Base-by-base conservation (phyloP, 2,888 invertebrate genomes). In the Disparrhopalites patrizii region DNA sequence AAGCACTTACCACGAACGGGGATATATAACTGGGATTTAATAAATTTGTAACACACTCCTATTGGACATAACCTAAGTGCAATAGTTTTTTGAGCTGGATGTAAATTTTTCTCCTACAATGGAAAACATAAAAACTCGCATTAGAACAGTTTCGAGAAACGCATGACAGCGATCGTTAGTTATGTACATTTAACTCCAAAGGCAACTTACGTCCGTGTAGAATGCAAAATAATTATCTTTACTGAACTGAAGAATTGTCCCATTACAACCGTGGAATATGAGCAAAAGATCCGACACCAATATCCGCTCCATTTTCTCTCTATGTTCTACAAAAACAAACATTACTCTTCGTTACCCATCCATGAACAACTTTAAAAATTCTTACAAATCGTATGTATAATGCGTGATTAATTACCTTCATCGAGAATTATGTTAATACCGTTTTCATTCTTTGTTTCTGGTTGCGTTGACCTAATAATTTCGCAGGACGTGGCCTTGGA, bases 31-130 rank as follows among this genome's bases (percentile, higher is more conserved):
- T 55, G 38, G 18, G n/a, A 13, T 47, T 63, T 63, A 20, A 63
- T 55, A 20, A 43, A 18, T 20, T 47, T 55, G 31, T 55, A 55
- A n/a, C 47, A 55, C 8, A 54, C 47, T 8, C 63, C 55, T 15
- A 63, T 63, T 2, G 63, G 55, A 28, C 63, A 63, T 31, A 63
- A 23, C 28, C 63, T 27, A 20, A 63, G 63, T 18, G 55, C 63
- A 13, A 63, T 13, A 20, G 40, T 55, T 55, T 43, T 54, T 38
- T 55, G 63, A 3, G 63, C 38, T 15, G 63, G 63, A 43, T 63
- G 63, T 23, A 63, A 28, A 10, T 15, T 20, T 10, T 40, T 31
- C n/a, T 54, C 43, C 47, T 63, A 40, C 2, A 30, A 23, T 3
- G 40, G 18, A n/a, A n/a, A 40, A 40, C 40, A 7, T 10, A 40